These are phyloP conservation scores for Apamea crenata DNA, from an alignment of 2,888 invertebrate species.

Conservation along the genomic window DNA sequence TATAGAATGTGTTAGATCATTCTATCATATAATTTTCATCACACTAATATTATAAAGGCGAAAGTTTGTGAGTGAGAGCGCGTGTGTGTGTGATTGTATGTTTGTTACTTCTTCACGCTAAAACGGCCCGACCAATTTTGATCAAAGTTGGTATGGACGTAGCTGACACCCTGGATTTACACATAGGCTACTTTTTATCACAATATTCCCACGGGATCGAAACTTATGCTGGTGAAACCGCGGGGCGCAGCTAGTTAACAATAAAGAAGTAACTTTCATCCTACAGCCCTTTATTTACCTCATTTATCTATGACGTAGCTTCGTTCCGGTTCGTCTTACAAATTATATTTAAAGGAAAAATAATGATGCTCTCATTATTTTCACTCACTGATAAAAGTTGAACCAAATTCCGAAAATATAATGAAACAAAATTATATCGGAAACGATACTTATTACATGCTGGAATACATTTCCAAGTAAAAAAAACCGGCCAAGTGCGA, in stretches of 20 bases:
- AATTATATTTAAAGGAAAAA: slow-evolving; percentile 30
- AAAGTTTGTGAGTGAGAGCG: too few species aligned
- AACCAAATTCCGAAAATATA: slow-evolving; percentile 30
- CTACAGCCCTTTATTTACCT: neutral
- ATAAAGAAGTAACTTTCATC: neutral
- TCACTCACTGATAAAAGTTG: slow-evolving; percentile 1
- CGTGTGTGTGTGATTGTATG: too few species aligned
- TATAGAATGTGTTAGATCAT: neutral
- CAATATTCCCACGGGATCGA: too few species aligned
- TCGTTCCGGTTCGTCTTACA: neutral
- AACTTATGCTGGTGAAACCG: too few species aligned
- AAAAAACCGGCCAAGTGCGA: too few species aligned
- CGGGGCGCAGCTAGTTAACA: too few species aligned
- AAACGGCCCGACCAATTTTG: too few species aligned
- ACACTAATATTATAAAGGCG: too few species aligned
- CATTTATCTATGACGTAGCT: neutral
- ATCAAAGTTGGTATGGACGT: too few species aligned
- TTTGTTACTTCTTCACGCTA: too few species aligned
- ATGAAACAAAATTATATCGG: slow-evolving; percentile 10
- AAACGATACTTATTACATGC: slow-evolving; percentile 1
- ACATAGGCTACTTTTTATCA: too few species aligned
- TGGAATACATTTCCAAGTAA: slow-evolving; percentile 5
- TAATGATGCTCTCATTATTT: slow-evolving; percentile 52
- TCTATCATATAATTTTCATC: neutral
- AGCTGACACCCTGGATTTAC: too few species aligned